These are phyloP conservation scores for Bos taurus DNA, from an alignment of 2,113 vertebrate genomes.

Conservation along the genomic window ARS-UCD2.0 NC_037348.1:6348501-6349000, in stretches of 20 bases:
- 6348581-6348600: background rate
- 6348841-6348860: background rate
- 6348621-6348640: background rate
- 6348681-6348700: background rate
- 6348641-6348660: background rate
- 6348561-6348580: too few relatives aligned
- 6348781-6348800: background rate
- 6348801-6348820: background rate
- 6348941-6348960: background rate
- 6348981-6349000: background rate
- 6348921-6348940: background rate
- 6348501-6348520: background rate
- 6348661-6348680: background rate
- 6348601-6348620: background rate
- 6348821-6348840: background rate
- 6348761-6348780: background rate
- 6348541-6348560: background rate
- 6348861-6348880: background rate
- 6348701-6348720: background rate
- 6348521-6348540: background rate
- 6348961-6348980: background rate
- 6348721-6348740: background rate
- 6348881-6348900: background rate
- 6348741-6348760: background rate
- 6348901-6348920: background rate